phyloP scores from a whole-genome alignment of 2,888 invertebrate genomes.

The Andrena minutula region DNA sequence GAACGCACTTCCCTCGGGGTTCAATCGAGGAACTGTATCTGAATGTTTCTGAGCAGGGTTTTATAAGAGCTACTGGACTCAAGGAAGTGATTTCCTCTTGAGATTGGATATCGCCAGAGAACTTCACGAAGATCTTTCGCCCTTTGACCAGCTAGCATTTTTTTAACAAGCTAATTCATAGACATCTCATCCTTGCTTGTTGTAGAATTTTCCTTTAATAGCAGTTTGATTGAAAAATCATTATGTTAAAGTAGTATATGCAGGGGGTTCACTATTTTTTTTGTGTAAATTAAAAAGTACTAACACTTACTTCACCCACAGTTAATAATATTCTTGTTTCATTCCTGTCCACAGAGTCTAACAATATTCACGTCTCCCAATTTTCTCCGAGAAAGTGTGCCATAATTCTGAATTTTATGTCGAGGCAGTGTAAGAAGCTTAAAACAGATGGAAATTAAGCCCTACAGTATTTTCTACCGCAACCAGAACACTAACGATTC shows the following conservation, averaged over 20 bases:
- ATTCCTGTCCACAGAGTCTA: neutral
- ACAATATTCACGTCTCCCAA: neutral
- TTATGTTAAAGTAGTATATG: neutral
- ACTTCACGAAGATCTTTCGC: too few relatives aligned
- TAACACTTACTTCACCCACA: neutral
- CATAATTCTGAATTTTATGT: constrained; percentile 31
- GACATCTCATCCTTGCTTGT: neutral
- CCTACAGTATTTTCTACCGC: constrained; percentile 16
- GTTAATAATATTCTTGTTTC: neutral
- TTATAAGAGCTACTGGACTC: too few relatives aligned
- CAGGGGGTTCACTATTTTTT: neutral
- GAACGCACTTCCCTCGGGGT: constrained; percentile 1
- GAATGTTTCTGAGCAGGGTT: neutral
- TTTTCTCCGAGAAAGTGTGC: neutral
- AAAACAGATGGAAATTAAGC: constrained; percentile 20
- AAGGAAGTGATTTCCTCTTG: too few relatives aligned
- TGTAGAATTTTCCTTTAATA: neutral
- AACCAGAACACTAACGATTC: constrained; percentile 5
- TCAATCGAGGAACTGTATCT: neutral
- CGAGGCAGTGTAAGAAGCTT: constrained; percentile 17
- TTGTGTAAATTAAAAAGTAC: neutral
- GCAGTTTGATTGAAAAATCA: neutral
- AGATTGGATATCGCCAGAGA: too few relatives aligned
- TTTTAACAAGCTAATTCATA: neutral
- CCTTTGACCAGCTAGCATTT: neutral